Evolutionary conservation across 2,113 vertebrate genomes (phyloP), one percentile per base, ranked within the genome.

Genomic region (Pelecanoides urinatrix): DNA sequence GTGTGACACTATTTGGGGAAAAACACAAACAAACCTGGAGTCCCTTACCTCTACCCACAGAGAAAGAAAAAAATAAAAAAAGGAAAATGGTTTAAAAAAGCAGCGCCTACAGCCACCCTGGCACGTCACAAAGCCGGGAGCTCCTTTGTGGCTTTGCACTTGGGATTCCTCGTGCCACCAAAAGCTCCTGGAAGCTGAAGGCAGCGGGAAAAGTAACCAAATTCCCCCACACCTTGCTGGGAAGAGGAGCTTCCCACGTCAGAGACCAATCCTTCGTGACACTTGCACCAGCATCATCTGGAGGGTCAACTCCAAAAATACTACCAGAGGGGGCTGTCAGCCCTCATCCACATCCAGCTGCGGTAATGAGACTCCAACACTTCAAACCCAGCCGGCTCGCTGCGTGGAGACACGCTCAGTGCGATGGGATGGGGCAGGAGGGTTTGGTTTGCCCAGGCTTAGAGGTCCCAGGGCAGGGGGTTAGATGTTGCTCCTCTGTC

Each of bases 11-110:
- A 3, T 93, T 53, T 66, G 63, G 59, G 56, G 66, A 71, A 76
- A 89, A 92, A 38, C 56, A 79, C 52, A 92, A 94, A 94, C 73
- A 91, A 86, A 67, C 67, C 55, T 65, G 70, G 83, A 87, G 68
- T 87, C 53, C 77, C 80, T 55, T 92, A 89, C 32, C 55, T 62
- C 61, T 89, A 68, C 55, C 27, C 77, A 55, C 32, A 40, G 53
- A 52, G 14, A 5, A 0, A n/a, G n/a, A 67, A 27, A 26, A 16
- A 36, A 38, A 61, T 5, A 22, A n/a, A 10, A 10, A 32, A 27
- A n/a, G 11, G 22, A 94, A 93, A 62, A n/a, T 0, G 2, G 16
- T 49, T 94, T n/a, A 75, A 19, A 91, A 94, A 82, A 90, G 23
- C 47, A 52, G 44, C 3, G 18, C 23, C n/a, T 50, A 49, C n/a